A percentile compares a stretch with the other conserved stretches of the same genome.
Conservation (phyloP, 2,797 vertebrate species). For the Rhinichthys osculus region DNA sequence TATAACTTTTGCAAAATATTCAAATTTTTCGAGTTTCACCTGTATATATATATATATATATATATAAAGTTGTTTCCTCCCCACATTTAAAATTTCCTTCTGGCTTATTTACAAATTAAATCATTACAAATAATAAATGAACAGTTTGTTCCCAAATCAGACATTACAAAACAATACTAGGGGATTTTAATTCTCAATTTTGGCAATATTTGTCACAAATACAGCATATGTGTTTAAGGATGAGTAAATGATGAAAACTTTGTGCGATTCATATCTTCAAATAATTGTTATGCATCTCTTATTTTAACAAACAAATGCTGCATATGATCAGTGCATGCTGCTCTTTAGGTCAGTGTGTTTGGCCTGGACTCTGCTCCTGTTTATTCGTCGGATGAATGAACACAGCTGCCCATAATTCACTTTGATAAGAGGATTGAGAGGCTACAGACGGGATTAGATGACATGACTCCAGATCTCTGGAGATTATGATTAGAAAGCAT, state of each 20-base stretch:
- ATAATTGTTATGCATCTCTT: background rate
- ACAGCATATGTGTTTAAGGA: background rate
- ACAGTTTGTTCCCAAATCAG: background rate
- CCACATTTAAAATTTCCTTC: background rate
- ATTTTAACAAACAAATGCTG: background rate
- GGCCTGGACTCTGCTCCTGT: background rate
- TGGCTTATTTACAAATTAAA: background rate
- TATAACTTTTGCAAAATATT: no score
- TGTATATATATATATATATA: no score
- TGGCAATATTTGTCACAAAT: background rate
- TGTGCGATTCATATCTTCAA: background rate
- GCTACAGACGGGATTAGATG: background rate
- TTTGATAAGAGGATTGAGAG: background rate
- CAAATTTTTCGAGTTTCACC: no score
- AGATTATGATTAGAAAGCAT: slow-evolving; percentile 24
- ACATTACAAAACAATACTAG: background rate
- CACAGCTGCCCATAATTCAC: slow-evolving; percentile 17
- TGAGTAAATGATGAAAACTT: no score
- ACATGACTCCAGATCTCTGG: slow-evolving; percentile 22
- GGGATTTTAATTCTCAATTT: background rate
- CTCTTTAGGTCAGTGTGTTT: slow-evolving; percentile 1
- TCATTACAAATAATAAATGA: background rate
- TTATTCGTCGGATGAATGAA: background rate
- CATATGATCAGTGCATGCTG: background rate
- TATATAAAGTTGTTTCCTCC: no score